Percentiles rank a stretch among this genome's conserved stretches.
phyloP scores from a whole-genome alignment of 1,140 invertebrate genomes.

The Mya arenaria region DNA sequence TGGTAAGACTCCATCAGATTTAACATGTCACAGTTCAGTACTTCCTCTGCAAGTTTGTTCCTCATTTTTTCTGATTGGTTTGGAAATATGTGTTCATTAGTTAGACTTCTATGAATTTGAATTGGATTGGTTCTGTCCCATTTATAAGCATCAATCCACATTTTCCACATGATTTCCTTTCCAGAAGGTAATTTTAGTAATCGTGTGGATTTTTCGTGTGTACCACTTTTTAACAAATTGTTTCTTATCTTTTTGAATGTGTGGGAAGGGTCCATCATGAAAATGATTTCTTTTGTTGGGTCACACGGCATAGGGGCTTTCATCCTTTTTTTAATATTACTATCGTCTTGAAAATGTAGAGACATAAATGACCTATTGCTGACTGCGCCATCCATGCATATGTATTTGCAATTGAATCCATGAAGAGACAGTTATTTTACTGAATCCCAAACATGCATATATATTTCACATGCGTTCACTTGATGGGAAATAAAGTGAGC shows the following conservation, averaged over 20 bases:
- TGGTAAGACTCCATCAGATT: conserved; percentile 34
- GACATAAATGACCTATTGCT: conserved; percentile 46
- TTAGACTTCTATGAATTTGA: conserved; percentile 28
- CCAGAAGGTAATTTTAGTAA: background rate
- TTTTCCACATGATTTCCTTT: conserved; percentile 21
- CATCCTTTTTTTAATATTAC: background rate
- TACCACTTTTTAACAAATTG: conserved; percentile 26
- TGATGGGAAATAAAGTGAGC: conserved; percentile 44
- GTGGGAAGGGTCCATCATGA: conserved; percentile 22
- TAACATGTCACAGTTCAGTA: conserved; percentile 40
- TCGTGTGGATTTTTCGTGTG: background rate
- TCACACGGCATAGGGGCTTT: background rate
- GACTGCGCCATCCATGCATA: conserved; percentile 48
- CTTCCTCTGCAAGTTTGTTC: conserved; percentile 52
- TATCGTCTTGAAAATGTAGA: background rate
- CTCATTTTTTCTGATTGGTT: conserved; percentile 31
- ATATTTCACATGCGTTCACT: conserved; percentile 36
- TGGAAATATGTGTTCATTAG: conserved; percentile 32
- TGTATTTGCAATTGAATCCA: conserved; percentile 38
- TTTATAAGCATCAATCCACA: conserved; percentile 34
- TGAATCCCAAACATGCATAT: conserved; percentile 40
- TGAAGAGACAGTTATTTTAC: conserved; percentile 3
- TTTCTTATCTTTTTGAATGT: conserved; percentile 31
- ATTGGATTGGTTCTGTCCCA: conserved; percentile 43
- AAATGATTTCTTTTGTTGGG: conserved; percentile 5